Evolutionary conservation across 2,888 invertebrate species (phyloP), one percentile per base, ranked within the genome.

Genomic region (Drosophila longiperda): DNA sequence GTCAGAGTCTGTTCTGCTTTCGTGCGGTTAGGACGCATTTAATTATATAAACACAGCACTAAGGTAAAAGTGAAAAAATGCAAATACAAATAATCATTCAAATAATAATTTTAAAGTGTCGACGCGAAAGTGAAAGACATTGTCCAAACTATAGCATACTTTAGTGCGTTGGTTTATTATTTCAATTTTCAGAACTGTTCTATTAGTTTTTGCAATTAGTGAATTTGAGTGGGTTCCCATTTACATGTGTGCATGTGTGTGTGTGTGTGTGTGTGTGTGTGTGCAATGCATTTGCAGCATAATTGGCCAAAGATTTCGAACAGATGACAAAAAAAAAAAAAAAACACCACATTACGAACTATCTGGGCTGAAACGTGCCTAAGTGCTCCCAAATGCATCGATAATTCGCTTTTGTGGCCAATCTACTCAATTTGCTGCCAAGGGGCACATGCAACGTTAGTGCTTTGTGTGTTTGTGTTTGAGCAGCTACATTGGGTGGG

Each of bases 381-480:
- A 87, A 87, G 90, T 89, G 89, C 50, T 84, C 66, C 87, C 77
- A 73, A 82, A 74, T 85, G 90, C 90, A 89, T 89, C 88, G 87
- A 89, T 89, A 89, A 87, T 88, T 79, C 66, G 82, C 90, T 74
- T 83, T 80, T 83, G 86, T 63, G 86, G 78, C 82, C 88, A 86
- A 87, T 88, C 70, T 78, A 83, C 72, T 73, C 80, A 73, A 77
- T 87, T 81, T 74, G 69, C 63, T 68, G 64, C 48, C 38, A 59
- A 52, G 26, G 54, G 66, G 55, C 38, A 38, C 49, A 49, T 67
- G 66, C 70, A 57, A 38, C 50, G 48, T 54, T 49, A 48, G 50
- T 66, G 73, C 15, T 23, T 23, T 59, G 53, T 57, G 53, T 34
- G 55, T 54, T 52, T 54, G 60, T 48, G 42, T 42, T 49, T 23